A percentile compares a stretch with the other conserved stretches of the same genome.
phyloP scores from a whole-genome alignment of 2,888 invertebrate species.

The Lathronympha strigana region DNA sequence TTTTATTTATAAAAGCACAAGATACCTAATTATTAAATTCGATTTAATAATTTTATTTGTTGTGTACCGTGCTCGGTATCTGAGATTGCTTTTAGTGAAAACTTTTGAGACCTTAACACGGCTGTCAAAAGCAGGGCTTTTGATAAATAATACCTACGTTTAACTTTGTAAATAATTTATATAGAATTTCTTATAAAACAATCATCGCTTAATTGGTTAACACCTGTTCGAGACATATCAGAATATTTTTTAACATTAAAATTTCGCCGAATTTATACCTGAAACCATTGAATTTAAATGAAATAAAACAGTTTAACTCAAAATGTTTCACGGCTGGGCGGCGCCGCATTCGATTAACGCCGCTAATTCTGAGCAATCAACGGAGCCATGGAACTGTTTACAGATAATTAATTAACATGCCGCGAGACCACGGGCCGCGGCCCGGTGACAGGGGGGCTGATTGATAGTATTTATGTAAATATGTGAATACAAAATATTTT shows the following conservation, averaged over 20 bases:
- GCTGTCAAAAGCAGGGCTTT: background rate
- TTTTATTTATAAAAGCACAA: no score
- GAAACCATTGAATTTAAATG: background rate
- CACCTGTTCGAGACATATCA: no score
- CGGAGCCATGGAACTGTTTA: slow-evolving; percentile 22
- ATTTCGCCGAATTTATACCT: background rate
- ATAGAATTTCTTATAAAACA: no score
- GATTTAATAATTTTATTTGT: no score
- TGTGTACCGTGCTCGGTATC: no score
- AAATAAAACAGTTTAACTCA: slow-evolving; percentile 1
- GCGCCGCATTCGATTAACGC: slow-evolving; percentile 10
- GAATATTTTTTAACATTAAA: background rate
- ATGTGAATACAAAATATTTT: no score
- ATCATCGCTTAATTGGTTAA: no score
- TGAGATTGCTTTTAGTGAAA: background rate
- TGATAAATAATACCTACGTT: background rate
- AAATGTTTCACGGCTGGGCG: slow-evolving; percentile 4
- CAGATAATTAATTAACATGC: slow-evolving; percentile 24
- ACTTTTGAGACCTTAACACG: background rate
- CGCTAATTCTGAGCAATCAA: slow-evolving; percentile 36
- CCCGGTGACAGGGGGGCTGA: background rate
- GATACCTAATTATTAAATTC: no score
- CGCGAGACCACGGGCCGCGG: background rate
- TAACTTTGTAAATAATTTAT: no score
- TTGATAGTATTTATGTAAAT: background rate